Evolutionary conservation across 1,140 invertebrate genomes (phyloP).

Genomic region (Drosophila melanica): DNA sequence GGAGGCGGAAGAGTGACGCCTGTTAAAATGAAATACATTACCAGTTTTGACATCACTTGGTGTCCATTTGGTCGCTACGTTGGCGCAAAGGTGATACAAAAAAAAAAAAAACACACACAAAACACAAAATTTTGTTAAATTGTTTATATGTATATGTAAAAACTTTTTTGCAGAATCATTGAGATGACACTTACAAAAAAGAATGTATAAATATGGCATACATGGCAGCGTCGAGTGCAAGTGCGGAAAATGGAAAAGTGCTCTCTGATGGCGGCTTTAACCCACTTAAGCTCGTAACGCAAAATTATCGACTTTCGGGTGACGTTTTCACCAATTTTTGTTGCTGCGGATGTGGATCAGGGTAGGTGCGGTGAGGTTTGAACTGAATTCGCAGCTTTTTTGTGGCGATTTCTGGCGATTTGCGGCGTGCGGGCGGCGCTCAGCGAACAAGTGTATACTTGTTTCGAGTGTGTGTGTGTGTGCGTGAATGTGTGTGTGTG

Average conservation of each 20-base stretch:
- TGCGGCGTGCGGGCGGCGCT: slow-evolving; percentile 3
- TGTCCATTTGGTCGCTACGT: slow-evolving; percentile 62
- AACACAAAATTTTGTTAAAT: slow-evolving; percentile 54
- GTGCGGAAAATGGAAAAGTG: slow-evolving; percentile 37
- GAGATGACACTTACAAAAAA: slow-evolving; percentile 2
- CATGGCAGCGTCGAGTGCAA: slow-evolving; percentile 10
- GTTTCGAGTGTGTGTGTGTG: slow-evolving; percentile 12
- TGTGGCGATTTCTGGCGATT: slow-evolving; percentile 20
- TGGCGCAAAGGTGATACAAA: slow-evolving; percentile 45
- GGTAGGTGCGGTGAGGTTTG: slow-evolving; percentile 54
- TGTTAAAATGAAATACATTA: slow-evolving; percentile 67
- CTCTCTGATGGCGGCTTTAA: slow-evolving; percentile 70
- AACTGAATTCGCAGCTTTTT: slow-evolving; percentile 29
- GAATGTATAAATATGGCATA: slow-evolving; percentile 26
- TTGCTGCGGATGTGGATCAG: slow-evolving; percentile 30
- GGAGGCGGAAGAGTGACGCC: neutral
- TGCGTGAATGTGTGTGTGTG: slow-evolving; percentile 27
- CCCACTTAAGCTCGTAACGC: slow-evolving; percentile 70
- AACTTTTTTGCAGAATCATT: slow-evolving; percentile 3
- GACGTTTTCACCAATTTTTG: slow-evolving; percentile 67
- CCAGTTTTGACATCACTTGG: slow-evolving; percentile 50
- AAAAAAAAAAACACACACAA: slow-evolving; percentile 34
- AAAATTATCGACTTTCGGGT: slow-evolving; percentile 79
- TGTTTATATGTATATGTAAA: slow-evolving; percentile 28
- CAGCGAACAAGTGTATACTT: slow-evolving; percentile 5